Conservation (phyloP, 2,113 vertebrate genomes). For the Pygoscelis antarcticus region DNA sequence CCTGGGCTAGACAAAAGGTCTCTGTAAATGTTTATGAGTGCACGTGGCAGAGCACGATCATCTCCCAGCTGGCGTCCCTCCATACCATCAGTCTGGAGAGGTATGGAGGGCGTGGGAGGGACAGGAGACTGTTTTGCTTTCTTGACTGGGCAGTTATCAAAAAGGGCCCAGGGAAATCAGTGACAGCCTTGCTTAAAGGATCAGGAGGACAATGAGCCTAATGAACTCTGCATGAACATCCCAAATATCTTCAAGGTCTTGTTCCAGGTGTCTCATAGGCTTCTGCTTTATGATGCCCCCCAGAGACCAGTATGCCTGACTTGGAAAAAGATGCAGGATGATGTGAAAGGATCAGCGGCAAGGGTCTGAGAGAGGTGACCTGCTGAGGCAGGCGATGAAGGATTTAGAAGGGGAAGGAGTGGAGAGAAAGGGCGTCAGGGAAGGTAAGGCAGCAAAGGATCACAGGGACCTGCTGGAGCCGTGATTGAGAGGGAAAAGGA, state of each 20-base stretch:
- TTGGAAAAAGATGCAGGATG: background rate
- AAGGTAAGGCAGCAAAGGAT: background rate
- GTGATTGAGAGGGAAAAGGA: background rate
- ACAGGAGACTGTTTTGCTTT: background rate
- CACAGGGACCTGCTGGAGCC: background rate
- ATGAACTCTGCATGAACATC: background rate
- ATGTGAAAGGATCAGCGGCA: background rate
- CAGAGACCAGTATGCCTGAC: background rate
- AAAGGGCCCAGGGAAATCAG: background rate
- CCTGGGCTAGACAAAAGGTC: background rate
- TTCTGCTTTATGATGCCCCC: background rate
- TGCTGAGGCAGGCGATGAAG: background rate
- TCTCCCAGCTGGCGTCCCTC: background rate
- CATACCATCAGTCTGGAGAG: background rate
- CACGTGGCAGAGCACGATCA: background rate
- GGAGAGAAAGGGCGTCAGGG: background rate
- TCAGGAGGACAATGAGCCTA: background rate
- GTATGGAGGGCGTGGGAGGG: fast-evolving
- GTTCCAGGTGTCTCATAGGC: background rate
- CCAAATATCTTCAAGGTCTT: background rate
- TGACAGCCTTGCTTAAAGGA: background rate
- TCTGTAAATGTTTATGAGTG: background rate
- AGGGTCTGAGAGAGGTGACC: background rate
- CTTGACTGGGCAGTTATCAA: background rate
- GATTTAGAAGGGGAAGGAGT: background rate